Evolutionary conservation across 2,113 vertebrate species (phyloP), one percentile per base, ranked within the genome.

Genomic region (Columbina picui): DNA sequence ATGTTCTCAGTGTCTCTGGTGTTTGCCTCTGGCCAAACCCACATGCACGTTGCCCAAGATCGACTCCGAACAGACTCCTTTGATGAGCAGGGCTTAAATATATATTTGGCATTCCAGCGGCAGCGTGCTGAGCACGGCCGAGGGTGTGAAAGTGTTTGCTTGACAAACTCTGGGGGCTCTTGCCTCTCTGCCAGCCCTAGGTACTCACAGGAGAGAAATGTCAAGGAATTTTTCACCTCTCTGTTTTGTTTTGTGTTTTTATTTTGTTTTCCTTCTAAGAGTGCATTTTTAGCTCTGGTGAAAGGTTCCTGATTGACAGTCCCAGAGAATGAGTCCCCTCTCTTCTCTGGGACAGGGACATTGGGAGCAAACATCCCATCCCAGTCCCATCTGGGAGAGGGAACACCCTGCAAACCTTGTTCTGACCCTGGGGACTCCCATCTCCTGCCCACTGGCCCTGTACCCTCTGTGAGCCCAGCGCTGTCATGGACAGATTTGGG

Each of bases 131-230:
- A 93, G 93, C 76, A 21, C 2, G 60, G 96, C 91, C 63, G n/a
- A 95, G 96, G 96, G 97, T 97, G 97, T 97, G 97, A 97, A 97
- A 97, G 97, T 97, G 96, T 97, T 97, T 98, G 96, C 95, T 96
- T 97, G 97, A 98, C 96, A 98, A 97, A 97, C 96, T 95, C 95
- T 2, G 93, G 96, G 93, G 95, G 95, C 97, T 97, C 94, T 97
- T 77, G 53, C 94, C 94, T 97, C 94, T 87, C 84, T 80, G 89
- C 95, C 9, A 60, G 91, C 97, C 95, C 94, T 69, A 38, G 93
- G 90, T 96, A 98, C 97, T 96, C 27, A 4, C 94, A 94, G 95
- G 91, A 94, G 95, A 95, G 91, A 97, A 97, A 97, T 96, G 93
- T 97, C 95, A 97, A 96, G 97, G 96, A 97, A 97, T 97, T 97